phyloP scores from a whole-genome alignment of 2,888 invertebrate genomes.

The Clunio marinus region DNA sequence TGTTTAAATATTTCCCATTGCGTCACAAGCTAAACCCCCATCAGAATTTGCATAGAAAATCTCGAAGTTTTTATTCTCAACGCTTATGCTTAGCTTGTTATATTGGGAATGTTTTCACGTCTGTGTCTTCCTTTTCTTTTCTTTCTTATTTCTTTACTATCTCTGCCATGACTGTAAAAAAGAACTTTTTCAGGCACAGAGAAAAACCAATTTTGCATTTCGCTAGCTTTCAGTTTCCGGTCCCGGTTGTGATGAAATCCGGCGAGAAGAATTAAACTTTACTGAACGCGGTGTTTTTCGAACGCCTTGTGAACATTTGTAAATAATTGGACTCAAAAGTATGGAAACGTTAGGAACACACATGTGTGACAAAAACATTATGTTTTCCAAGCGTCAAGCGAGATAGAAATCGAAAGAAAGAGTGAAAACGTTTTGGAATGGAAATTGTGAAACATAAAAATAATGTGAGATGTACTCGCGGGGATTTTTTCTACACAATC shows the following conservation, averaged over 20 bases:
- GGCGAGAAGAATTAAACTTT: too few relatives aligned
- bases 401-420: not conserved
- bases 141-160: not conserved
- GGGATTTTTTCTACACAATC: not conserved
- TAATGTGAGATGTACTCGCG: not conserved
- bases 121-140: not conserved
- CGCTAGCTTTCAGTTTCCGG: too few relatives aligned
- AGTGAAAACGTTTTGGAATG: not conserved
- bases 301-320: not conserved
- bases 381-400: not conserved
- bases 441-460: not conserved
- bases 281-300: too few relatives aligned
- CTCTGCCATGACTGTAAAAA: not conserved
- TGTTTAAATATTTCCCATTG: not conserved
- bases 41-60: constrained; percentile 4
- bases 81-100: not conserved
- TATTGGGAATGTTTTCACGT: constrained; percentile 11
- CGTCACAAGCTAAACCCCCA: not conserved
- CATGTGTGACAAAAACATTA: not conserved
- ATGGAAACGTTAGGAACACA: not conserved
- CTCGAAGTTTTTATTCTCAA: not conserved
- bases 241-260: too few relatives aligned
- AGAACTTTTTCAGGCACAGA: not conserved
- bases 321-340: not conserved
- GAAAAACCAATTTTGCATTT: constrained; percentile 2